Percentiles rank a stretch among this genome's conserved stretches.
These are phyloP conservation scores for Tetramorium bicarinatum DNA, from an alignment of 2,888 invertebrate species.

Conservation along the genomic window DNA sequence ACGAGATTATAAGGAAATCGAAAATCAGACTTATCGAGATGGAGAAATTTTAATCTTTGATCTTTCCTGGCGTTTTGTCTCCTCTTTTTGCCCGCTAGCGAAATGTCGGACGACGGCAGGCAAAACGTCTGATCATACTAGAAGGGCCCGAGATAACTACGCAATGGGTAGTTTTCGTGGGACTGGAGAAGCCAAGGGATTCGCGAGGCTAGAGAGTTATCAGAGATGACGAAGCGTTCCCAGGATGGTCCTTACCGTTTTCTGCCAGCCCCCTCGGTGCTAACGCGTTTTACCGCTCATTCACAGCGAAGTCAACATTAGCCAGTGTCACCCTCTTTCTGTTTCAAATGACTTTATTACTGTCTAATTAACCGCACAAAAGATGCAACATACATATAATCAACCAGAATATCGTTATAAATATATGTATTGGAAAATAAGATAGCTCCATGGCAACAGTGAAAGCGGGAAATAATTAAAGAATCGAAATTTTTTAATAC, in stretches of 20 bases:
- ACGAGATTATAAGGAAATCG: neutral
- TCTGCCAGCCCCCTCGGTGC: slow-evolving; percentile 62
- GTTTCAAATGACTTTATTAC: slow-evolving; percentile 47
- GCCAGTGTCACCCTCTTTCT: slow-evolving; percentile 42
- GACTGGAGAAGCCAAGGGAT: slow-evolving; percentile 71
- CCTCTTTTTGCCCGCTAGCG: slow-evolving; percentile 45
- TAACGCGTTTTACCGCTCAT: slow-evolving; percentile 58
- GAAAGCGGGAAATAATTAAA: neutral
- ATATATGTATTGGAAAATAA: neutral
- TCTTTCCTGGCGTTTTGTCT: slow-evolving; percentile 26
- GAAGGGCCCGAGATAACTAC: slow-evolving; percentile 74
- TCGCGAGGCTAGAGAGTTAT: slow-evolving; percentile 79
- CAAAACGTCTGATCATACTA: slow-evolving; percentile 66
- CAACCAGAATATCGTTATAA: too few species aligned
- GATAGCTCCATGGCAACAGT: neutral
- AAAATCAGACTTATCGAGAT: slow-evolving; percentile 59
- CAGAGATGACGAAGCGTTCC: slow-evolving; percentile 85
- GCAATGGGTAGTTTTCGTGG: slow-evolving; percentile 63
- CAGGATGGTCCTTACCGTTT: slow-evolving; percentile 82
- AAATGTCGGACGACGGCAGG: slow-evolving; percentile 60
- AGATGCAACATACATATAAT: neutral
- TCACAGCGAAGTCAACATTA: slow-evolving; percentile 61
- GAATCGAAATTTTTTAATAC: neutral
- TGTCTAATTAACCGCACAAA: slow-evolving; percentile 33
- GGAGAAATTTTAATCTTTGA: slow-evolving; percentile 69